phyloP scores from a whole-genome alignment of 2,888 invertebrate species.

The Eremobia ochroleuca region DNA sequence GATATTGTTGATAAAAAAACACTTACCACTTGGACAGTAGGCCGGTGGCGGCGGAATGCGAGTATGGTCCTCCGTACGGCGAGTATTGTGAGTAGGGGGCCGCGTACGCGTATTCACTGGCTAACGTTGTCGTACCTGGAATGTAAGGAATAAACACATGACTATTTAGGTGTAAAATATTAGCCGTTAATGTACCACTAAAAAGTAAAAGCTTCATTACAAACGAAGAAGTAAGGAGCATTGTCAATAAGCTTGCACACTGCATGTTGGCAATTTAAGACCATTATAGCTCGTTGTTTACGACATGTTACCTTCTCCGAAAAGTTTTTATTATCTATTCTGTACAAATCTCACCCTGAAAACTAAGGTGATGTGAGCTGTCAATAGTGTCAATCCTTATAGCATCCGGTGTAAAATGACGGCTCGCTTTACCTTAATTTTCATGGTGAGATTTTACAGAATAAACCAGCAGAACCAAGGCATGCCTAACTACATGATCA shows the following conservation, averaged over 20 bases:
- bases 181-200: neutral
- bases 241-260: neutral
- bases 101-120: slow-evolving; percentile 93
- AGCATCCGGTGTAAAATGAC: no score
- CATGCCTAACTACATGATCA: neutral
- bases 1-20: slow-evolving; percentile 1
- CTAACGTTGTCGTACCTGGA: slow-evolving; percentile 87
- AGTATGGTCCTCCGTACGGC: slow-evolving; percentile 88
- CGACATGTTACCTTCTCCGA: neutral
- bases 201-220: no score
- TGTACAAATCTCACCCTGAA: no score
- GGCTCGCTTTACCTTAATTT: no score
- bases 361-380: no score
- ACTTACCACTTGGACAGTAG: slow-evolving; percentile 92
- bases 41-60: slow-evolving; percentile 90
- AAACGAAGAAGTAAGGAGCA: neutral
- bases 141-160: slow-evolving; percentile 35
- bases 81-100: slow-evolving; percentile 92
- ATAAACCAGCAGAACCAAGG: neutral
- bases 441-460: no score
- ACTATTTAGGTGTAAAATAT: neutral
- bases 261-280: no score
- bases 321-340: no score
- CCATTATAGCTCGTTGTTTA: neutral
- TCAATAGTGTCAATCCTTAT: no score